Percentiles rank a stretch among this genome's conserved stretches.
Conservation (phyloP, 2,888 invertebrate genomes). For the Nemotelus nigrinus region DNA sequence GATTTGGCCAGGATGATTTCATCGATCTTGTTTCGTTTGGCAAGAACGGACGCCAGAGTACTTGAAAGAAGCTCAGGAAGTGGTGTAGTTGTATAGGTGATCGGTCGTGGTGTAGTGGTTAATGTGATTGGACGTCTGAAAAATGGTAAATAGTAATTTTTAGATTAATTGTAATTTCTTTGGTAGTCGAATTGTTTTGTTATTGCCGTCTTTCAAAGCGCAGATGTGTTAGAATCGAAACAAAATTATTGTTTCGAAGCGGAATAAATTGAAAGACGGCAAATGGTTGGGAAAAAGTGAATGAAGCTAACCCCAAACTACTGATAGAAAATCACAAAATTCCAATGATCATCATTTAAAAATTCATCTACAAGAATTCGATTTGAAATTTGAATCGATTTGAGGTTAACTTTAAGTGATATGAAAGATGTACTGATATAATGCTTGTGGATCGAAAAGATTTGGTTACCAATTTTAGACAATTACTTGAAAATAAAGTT, state of each 20-base stretch:
- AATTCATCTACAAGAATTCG: slow-evolving; percentile 13
- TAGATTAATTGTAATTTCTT: background rate
- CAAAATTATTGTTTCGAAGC: background rate
- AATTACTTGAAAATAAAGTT: too few species aligned
- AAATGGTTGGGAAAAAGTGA: slow-evolving; percentile 21
- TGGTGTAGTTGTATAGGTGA: slow-evolving; percentile 58
- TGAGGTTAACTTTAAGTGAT: slow-evolving; percentile 39
- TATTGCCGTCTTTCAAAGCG: background rate
- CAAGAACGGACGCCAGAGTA: slow-evolving; percentile 55
- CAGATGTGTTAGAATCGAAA: slow-evolving; percentile 6
- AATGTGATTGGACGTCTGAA: slow-evolving; percentile 62
- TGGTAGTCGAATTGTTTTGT: background rate
- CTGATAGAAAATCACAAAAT: slow-evolving; percentile 43
- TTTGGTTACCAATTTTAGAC: background rate
- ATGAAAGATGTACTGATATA: background rate
- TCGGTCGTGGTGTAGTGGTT: slow-evolving; percentile 58
- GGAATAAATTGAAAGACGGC: too few species aligned
- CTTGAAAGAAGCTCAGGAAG: slow-evolving; percentile 58
- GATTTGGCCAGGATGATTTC: slow-evolving; percentile 14
- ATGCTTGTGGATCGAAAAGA: slow-evolving; percentile 13
- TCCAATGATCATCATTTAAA: slow-evolving; percentile 25
- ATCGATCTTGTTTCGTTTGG: slow-evolving; percentile 29
- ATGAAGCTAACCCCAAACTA: slow-evolving; percentile 55
- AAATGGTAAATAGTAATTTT: slow-evolving; percentile 15
- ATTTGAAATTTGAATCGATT: slow-evolving; percentile 24